Conservation (phyloP, 2,888 invertebrate species). For the Eudemis profundana region DNA sequence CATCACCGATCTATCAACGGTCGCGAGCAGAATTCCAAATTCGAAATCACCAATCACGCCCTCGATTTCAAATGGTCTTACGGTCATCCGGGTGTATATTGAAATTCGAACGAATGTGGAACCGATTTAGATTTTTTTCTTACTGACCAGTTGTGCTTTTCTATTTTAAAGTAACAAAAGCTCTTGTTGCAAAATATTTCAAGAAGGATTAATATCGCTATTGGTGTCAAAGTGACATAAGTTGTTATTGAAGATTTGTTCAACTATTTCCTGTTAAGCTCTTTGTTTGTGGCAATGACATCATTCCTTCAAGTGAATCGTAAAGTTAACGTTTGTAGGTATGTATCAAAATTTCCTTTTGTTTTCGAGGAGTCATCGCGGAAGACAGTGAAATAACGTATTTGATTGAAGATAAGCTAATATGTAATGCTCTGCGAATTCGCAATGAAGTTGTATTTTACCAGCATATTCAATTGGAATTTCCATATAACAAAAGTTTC, state of each 20-base stretch:
- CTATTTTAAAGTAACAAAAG: slow-evolving; percentile 33
- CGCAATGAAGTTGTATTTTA: slow-evolving; percentile 29
- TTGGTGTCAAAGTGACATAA: not conserved
- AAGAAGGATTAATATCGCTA: not conserved
- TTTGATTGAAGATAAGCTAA: slow-evolving; percentile 42
- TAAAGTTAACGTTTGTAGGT: slow-evolving; percentile 54
- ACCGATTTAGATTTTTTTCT: slow-evolving; percentile 69
- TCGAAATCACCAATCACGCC: slow-evolving; percentile 75
- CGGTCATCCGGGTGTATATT: slow-evolving; percentile 63
- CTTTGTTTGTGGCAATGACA: slow-evolving; percentile 68
- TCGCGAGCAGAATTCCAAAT: slow-evolving; percentile 80
- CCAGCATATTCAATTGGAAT: not conserved
- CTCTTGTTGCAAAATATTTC: slow-evolving; percentile 58
- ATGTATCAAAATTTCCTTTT: slow-evolving; percentile 44
- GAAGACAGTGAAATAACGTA: slow-evolving; percentile 35
- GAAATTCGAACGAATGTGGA: slow-evolving; percentile 72
- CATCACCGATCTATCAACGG: slow-evolving; percentile 80
- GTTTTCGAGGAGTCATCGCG: slow-evolving; percentile 44
- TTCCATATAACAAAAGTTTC: slow-evolving; percentile 9
- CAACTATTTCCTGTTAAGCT: slow-evolving; percentile 81
- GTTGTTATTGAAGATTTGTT: slow-evolving; percentile 74
- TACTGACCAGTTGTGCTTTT: slow-evolving; percentile 47
- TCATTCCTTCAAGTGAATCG: slow-evolving; percentile 66
- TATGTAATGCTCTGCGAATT: slow-evolving; percentile 34
- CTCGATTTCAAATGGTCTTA: slow-evolving; percentile 71